Evolutionary conservation across 2,113 vertebrate genomes (phyloP).

Genomic region (Chlamydotis undulata): DNA sequence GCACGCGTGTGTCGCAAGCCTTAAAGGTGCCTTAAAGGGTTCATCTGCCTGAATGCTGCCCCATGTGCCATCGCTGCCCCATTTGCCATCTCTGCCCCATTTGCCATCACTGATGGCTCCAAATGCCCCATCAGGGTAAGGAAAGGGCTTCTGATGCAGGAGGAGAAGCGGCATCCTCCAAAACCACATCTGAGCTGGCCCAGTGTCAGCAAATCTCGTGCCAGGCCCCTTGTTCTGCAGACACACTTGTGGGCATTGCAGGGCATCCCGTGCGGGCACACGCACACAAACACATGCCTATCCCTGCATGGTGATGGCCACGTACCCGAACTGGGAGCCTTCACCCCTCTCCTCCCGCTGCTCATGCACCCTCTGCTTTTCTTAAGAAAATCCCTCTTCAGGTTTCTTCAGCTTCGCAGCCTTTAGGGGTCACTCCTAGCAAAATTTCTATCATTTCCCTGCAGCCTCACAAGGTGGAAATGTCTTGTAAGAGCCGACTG

Average conservation of each 20-base stretch:
- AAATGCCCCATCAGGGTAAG: fast-evolving
- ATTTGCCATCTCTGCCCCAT: background rate
- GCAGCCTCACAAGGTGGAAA: background rate
- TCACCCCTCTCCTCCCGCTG: background rate
- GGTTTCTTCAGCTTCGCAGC: conserved; percentile 27
- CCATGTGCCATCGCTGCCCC: background rate
- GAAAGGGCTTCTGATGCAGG: background rate
- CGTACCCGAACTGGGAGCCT: fast-evolving
- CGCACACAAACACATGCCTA: no score
- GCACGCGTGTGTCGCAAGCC: fast-evolving
- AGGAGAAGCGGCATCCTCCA: background rate
- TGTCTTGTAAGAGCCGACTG: background rate
- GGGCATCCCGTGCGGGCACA: no score
- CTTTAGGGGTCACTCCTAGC: conserved; percentile 65
- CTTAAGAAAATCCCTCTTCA: background rate
- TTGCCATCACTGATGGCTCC: background rate
- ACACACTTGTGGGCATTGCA: fast-evolving
- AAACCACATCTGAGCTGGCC: background rate
- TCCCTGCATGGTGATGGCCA: fast-evolving
- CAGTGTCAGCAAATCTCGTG: background rate
- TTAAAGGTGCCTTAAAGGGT: background rate
- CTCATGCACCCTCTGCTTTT: background rate
- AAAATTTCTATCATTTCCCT: conserved; percentile 30
- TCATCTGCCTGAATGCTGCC: background rate
- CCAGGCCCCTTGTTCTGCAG: background rate